Evolutionary conservation across 2,888 invertebrate genomes (phyloP).

Genomic region (Temnothorax rugatulus): DNA sequence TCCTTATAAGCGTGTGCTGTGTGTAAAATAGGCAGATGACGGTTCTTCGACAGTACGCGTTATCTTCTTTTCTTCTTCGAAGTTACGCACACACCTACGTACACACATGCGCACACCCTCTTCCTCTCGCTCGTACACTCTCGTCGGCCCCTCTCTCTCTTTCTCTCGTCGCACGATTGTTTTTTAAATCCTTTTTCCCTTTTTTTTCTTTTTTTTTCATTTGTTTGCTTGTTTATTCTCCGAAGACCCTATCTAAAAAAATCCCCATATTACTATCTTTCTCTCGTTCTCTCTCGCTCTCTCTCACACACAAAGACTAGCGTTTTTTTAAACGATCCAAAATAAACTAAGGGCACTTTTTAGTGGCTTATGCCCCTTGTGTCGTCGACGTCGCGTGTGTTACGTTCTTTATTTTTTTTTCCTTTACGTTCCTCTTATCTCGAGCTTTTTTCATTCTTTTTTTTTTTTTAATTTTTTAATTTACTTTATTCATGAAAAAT

Average conservation of each 20-base stretch:
- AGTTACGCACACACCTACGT: conserved; percentile 75
- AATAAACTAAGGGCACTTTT: conserved; percentile 86
- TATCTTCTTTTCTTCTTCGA: conserved; percentile 22
- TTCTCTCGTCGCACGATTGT: conserved; percentile 35
- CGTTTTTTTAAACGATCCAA: conserved; percentile 83
- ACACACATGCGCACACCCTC: conserved; percentile 66
- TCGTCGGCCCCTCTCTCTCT: conserved; percentile 37
- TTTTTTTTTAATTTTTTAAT: conserved; percentile 44
- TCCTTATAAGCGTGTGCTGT: conserved; percentile 70
- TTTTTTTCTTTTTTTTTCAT: conserved; percentile 57
- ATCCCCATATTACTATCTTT: conserved; percentile 77
- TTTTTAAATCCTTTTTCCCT: conserved; percentile 60
- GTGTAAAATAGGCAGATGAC: conserved; percentile 79
- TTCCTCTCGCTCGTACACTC: conserved; percentile 67
- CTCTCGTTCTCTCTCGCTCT: conserved; percentile 21
- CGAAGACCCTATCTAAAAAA: conserved; percentile 80
- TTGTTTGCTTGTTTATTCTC: conserved; percentile 70
- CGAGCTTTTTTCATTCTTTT: conserved; percentile 29
- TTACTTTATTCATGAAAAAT: conserved; percentile 88
- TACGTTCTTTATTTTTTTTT: conserved; percentile 26
- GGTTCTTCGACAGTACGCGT: conserved; percentile 70
- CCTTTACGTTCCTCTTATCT: conserved; percentile 47
- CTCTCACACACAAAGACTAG: conserved; percentile 83
- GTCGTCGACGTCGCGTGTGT: conserved; percentile 72
- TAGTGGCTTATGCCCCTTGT: conserved; percentile 83